Conservation (phyloP, 2,113 vertebrate species). For the Stegastes partitus region DNA sequence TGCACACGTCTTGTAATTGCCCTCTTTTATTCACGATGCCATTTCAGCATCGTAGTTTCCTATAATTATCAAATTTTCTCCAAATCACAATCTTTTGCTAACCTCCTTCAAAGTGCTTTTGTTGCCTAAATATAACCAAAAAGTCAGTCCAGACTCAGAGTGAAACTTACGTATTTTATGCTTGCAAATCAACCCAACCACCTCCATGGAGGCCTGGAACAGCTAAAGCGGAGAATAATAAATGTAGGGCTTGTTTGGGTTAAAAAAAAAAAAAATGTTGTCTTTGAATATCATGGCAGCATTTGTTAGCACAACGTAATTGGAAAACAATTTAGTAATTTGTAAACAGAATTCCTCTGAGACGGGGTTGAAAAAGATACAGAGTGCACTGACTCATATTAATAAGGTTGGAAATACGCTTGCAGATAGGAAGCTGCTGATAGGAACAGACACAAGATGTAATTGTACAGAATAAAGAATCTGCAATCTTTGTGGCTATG, state of each 20-base stretch:
- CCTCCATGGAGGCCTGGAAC: neutral
- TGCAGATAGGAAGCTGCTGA: conserved; percentile 11
- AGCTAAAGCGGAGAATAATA: neutral
- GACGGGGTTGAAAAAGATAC: neutral
- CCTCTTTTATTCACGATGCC: too few relatives aligned
- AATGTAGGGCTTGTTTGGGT: neutral
- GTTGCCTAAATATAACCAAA: too few relatives aligned
- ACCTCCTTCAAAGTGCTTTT: too few relatives aligned
- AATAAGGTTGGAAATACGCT: conserved; percentile 10
- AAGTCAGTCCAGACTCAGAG: too few relatives aligned
- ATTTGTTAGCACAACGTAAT: neutral
- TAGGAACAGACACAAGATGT: conserved; percentile 23
- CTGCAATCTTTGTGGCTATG: neutral
- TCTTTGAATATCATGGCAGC: neutral
- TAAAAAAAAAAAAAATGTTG: neutral
- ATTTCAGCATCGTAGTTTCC: too few relatives aligned
- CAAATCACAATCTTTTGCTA: too few relatives aligned
- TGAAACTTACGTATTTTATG: too few relatives aligned
- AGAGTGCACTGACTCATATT: neutral
- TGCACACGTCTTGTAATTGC: too few relatives aligned
- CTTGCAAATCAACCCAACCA: too few relatives aligned
- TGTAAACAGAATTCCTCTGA: neutral
- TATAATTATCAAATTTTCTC: too few relatives aligned
- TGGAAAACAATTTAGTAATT: neutral
- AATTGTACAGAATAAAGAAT: neutral